A percentile compares a stretch with the other conserved stretches of the same genome.
phyloP scores from a whole-genome alignment of 1,140 invertebrate species.

The Trissolcus basalis region DNA sequence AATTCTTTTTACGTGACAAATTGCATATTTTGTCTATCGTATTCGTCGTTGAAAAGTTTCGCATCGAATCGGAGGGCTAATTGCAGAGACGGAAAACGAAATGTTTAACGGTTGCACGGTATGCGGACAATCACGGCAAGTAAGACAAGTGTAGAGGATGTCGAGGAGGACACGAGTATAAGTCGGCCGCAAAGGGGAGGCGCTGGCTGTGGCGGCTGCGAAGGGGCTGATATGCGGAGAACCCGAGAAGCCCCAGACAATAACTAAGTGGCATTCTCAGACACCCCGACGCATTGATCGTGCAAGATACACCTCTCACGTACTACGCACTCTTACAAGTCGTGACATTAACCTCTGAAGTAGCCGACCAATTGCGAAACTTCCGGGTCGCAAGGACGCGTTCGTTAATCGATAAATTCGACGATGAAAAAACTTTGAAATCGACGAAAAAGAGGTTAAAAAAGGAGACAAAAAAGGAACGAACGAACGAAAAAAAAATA shows the following conservation, averaged over 20 bases:
- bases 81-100: conserved; percentile 10
- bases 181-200: conserved; percentile 35
- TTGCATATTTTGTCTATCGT: too few species aligned
- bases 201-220: conserved; percentile 21
- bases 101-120: conserved; percentile 23
- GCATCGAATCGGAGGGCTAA: background rate
- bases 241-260: conserved; percentile 63
- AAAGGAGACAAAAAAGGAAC: background rate
- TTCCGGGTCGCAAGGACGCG: conserved; percentile 35
- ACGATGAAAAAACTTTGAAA: background rate
- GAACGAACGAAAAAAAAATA: conserved; percentile 1
- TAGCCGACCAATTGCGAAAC: conserved; percentile 45
- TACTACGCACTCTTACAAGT: conserved; percentile 49
- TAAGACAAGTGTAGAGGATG: conserved; percentile 37
- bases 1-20: too few species aligned
- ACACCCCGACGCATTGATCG: conserved; percentile 64
- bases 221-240: conserved; percentile 58
- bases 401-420: background rate
- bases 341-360: conserved; percentile 64
- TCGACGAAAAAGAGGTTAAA: background rate
- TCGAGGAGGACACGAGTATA: conserved; percentile 24
- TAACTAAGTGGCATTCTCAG: conserved; percentile 71
- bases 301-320: conserved; percentile 58
- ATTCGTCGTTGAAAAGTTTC: too few species aligned
- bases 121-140: conserved; percentile 39